Evolutionary conservation across 2,888 invertebrate genomes (phyloP).

Genomic region (Argyresthia goedartella): DNA sequence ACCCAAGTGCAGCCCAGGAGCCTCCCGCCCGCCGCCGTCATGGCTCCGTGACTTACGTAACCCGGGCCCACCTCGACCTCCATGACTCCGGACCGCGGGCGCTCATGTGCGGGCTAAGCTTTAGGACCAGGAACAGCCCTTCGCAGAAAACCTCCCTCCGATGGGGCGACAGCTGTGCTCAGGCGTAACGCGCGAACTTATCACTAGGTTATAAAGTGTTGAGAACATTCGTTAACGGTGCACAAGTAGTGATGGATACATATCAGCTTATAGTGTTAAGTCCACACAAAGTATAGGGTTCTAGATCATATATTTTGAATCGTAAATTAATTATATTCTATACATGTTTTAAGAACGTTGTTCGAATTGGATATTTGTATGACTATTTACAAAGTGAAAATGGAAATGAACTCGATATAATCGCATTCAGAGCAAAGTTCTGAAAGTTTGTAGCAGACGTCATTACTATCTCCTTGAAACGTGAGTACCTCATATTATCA

Average conservation of each 20-base stretch:
- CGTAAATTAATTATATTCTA: constrained; percentile 6
- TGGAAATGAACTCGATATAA: background rate
- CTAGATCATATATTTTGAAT: constrained; percentile 27
- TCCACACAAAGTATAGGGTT: constrained; percentile 12
- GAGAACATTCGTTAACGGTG: background rate
- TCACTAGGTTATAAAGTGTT: background rate
- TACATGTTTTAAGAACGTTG: background rate
- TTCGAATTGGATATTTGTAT: background rate
- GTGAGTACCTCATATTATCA: background rate
- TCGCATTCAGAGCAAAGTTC: too few relatives aligned
- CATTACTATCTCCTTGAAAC: background rate
- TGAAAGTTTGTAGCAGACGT: background rate
- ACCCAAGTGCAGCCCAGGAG: constrained; percentile 15
- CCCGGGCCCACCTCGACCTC: constrained; percentile 16
- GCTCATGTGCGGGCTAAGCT: constrained; percentile 96
- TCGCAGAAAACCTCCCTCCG: constrained; percentile 96
- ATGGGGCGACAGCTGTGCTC: constrained; percentile 91
- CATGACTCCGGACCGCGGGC: constrained; percentile 52
- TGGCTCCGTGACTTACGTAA: constrained; percentile 29
- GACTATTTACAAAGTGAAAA: constrained; percentile 2
- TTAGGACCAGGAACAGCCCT: constrained; percentile 96
- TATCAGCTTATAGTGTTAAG: constrained; percentile 15
- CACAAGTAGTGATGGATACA: constrained; percentile 18
- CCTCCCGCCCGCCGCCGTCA: constrained; percentile 12
- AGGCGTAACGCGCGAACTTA: constrained; percentile 3